phyloP scores from a whole-genome alignment of 2,888 invertebrate species.

The Tiphia femorata region DNA sequence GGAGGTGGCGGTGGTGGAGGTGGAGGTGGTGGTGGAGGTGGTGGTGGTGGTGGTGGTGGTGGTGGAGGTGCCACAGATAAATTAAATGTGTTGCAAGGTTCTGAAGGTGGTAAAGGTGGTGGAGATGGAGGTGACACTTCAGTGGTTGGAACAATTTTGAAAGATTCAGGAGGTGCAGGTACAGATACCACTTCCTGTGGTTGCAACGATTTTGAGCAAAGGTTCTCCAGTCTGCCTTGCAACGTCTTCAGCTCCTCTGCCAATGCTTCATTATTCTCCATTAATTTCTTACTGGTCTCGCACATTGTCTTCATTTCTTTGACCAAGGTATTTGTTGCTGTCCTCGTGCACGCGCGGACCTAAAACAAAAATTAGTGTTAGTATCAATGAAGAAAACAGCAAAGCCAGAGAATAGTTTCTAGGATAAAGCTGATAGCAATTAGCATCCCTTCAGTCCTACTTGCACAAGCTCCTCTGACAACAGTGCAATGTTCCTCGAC shows the following conservation, averaged over 20 bases:
- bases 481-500: not conserved
- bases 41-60: slow-evolving; percentile 34
- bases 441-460: too few relatives aligned
- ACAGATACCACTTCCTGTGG: not conserved
- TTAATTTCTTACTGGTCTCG: slow-evolving; percentile 39
- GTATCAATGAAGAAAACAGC: too few relatives aligned
- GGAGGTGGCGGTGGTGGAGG: slow-evolving; percentile 14
- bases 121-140: not conserved
- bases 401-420: too few relatives aligned
- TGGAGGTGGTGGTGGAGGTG: slow-evolving; percentile 27
- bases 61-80: slow-evolving; percentile 32
- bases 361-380: too few relatives aligned
- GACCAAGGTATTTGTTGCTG: slow-evolving; percentile 35
- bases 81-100: too few relatives aligned
- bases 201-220: slow-evolving; percentile 19
- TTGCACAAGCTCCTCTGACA: not conserved
- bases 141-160: too few relatives aligned
- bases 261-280: slow-evolving; percentile 43
- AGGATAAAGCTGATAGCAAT: not conserved
- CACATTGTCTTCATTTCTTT: slow-evolving; percentile 46
- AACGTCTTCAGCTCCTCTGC: slow-evolving; percentile 46
- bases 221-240: slow-evolving; percentile 32
- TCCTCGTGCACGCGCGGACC: slow-evolving; percentile 43
- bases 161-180: not conserved
- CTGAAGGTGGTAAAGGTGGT: not conserved